phyloP scores from a whole-genome alignment of 2,888 invertebrate species.

The Cactoblastis cactorum region DNA sequence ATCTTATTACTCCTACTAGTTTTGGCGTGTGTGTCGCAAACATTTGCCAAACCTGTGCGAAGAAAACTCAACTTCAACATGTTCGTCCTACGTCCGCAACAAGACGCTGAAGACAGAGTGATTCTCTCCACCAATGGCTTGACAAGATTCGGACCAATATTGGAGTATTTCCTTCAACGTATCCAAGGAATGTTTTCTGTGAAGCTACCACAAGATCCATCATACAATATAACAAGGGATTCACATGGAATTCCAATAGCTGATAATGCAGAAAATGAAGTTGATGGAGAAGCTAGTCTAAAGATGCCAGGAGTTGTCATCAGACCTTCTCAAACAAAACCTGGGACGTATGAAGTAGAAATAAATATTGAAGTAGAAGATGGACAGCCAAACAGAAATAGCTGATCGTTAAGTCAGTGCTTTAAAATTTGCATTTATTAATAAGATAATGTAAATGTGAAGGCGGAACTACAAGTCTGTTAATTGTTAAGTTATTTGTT shows the following conservation, averaged over 20 bases:
- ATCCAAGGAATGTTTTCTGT: conserved; percentile 81
- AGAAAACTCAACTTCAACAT: conserved; percentile 31
- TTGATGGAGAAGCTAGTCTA: conserved; percentile 44
- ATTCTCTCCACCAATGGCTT: conserved; percentile 27
- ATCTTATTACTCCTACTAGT: neutral
- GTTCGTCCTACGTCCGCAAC: conserved; percentile 27
- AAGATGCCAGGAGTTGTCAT: conserved; percentile 36
- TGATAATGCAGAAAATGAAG: neutral
- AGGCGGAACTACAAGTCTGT: neutral
- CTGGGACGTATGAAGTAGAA: conserved; percentile 30
- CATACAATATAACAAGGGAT: neutral
- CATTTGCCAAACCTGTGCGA: conserved; percentile 22
- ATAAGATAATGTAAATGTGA: neutral
- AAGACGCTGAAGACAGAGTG: conserved; percentile 23
- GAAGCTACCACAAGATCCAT: conserved; percentile 60
- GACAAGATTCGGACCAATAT: conserved; percentile 77
- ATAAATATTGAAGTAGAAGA: conserved; percentile 21
- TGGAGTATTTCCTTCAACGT: conserved; percentile 80
- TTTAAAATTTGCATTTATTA: neutral
- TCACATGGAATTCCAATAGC: neutral
- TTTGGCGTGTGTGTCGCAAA: conserved; percentile 19
- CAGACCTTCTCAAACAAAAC: conserved; percentile 26
- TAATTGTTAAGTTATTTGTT: neutral
- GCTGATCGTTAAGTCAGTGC: neutral
- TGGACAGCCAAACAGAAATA: neutral